A percentile compares a stretch with the other conserved stretches of the same genome.
These are phyloP conservation scores for Neoarius graeffei DNA, from an alignment of 2,113 vertebrate genomes.

Conservation along the genomic window DNA sequence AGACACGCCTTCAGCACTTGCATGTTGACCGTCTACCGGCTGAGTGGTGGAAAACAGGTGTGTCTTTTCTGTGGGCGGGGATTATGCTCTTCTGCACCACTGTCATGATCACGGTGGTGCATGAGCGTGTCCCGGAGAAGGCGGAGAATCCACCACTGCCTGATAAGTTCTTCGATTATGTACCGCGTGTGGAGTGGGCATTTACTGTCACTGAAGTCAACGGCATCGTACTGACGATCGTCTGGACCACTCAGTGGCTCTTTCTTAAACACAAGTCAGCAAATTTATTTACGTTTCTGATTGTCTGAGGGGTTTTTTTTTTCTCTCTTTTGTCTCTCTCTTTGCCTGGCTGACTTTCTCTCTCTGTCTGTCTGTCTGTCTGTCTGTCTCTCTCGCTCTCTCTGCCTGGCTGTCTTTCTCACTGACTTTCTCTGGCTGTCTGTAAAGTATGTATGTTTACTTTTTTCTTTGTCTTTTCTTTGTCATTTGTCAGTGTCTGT, in stretches of 20 bases:
- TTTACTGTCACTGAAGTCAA: constrained; percentile 88
- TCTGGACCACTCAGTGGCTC: constrained; percentile 85
- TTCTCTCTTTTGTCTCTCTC: background rate
- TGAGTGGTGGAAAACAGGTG: constrained; percentile 88
- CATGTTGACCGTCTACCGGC: constrained; percentile 69
- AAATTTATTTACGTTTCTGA: background rate
- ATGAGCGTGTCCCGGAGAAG: constrained; percentile 86
- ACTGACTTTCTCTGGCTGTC: no score
- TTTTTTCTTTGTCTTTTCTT: no score
- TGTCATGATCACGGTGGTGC: constrained; percentile 84
- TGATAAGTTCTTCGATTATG: constrained; percentile 88
- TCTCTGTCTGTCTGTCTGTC: background rate
- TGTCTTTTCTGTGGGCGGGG: constrained; percentile 79
- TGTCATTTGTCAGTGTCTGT: no score
- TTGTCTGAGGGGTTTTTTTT: background rate
- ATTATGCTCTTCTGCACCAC: constrained; percentile 82
- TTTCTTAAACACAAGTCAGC: constrained; percentile 86
- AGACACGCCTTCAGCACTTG: constrained; percentile 69
- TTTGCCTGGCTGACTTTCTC: background rate
- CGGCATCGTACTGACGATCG: constrained; percentile 79
- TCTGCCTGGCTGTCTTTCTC: no score
- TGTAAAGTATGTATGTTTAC: no score
- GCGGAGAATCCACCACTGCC: constrained; percentile 82
- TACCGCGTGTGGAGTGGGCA: constrained; percentile 82
- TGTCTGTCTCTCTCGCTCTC: no score